Evolutionary conservation across 2,888 invertebrate species (phyloP).

Genomic region (Tromatobia lineatoria): DNA sequence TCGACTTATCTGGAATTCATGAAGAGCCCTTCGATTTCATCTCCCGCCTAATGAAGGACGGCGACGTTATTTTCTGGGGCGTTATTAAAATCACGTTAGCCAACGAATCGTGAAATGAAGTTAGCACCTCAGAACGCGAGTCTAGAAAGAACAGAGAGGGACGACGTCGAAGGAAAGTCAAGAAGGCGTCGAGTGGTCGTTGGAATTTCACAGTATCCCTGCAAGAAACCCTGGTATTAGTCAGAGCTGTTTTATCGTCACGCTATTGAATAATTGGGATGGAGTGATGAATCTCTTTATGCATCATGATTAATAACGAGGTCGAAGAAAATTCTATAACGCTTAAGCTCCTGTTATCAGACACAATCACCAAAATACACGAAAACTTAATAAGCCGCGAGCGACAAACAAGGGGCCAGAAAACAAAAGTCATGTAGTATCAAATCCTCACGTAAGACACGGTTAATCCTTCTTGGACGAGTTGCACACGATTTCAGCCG

Average conservation of each 20-base stretch:
- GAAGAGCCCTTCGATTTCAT: slow-evolving; percentile 35
- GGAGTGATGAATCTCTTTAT: not conserved
- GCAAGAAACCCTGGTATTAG: not conserved
- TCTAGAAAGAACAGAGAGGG: not conserved
- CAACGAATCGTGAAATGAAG: slow-evolving; percentile 69
- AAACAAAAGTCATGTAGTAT: slow-evolving; percentile 46
- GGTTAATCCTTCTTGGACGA: slow-evolving; percentile 58
- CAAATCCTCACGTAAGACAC: slow-evolving; percentile 45
- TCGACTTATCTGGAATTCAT: slow-evolving; percentile 2
- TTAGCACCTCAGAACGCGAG: slow-evolving; percentile 50
- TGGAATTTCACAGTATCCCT: slow-evolving; percentile 31
- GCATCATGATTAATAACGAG: not conserved
- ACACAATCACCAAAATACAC: not conserved
- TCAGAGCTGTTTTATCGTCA: slow-evolving; percentile 6
- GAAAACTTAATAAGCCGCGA: not conserved
- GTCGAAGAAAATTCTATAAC: not conserved
- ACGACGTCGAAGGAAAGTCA: slow-evolving; percentile 48
- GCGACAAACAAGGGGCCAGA: not conserved
- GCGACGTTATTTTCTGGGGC: slow-evolving; percentile 68
- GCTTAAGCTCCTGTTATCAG: not conserved
- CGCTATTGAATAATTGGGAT: not conserved
- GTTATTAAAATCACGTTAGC: slow-evolving; percentile 71
- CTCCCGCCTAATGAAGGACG: slow-evolving; percentile 62
- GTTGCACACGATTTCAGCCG: slow-evolving; percentile 44
- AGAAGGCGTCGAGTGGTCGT: slow-evolving; percentile 27